Conservation (phyloP, 2,797 vertebrate species). For the Alosa sapidissima region DNA sequence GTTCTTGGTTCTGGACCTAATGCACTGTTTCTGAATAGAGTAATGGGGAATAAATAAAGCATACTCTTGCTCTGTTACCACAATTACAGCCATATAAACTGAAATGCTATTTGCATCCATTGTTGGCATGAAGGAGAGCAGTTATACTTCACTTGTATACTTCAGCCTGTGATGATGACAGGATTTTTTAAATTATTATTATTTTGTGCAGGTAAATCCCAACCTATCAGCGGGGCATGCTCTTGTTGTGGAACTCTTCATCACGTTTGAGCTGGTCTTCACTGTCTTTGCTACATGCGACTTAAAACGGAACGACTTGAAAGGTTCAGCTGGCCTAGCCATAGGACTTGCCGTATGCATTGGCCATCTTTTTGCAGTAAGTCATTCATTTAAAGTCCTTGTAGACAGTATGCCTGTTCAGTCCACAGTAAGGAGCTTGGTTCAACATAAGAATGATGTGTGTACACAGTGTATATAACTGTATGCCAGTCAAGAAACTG, state of each 20-base stretch:
- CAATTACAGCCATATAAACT: not conserved
- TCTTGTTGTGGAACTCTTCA: slow-evolving; percentile 91
- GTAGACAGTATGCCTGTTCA: not conserved
- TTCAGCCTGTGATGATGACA: not conserved
- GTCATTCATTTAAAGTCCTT: slow-evolving; percentile 56
- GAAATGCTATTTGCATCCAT: not conserved
- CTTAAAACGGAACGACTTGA: slow-evolving; percentile 85
- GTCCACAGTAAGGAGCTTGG: not conserved
- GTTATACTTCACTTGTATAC: not conserved
- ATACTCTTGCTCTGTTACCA: not conserved
- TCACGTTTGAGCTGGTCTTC: slow-evolving; percentile 94
- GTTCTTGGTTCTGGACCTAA: not conserved
- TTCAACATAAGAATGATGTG: not conserved
- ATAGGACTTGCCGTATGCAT: slow-evolving; percentile 92
- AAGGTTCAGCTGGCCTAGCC: slow-evolving; percentile 86
- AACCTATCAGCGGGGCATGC: slow-evolving; percentile 83
- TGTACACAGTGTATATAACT: not conserved
- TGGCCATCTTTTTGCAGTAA: slow-evolving; percentile 95
- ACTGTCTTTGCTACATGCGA: slow-evolving; percentile 95
- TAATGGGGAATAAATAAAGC: not conserved
- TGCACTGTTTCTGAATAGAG: not conserved
- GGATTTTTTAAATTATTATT: not conserved
- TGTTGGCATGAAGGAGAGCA: not conserved
- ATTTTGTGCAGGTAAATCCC: slow-evolving; percentile 77
- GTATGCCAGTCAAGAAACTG: not conserved